These are phyloP conservation scores for Metallyticus violacea DNA, from an alignment of 2,888 invertebrate species.

Conservation along the genomic window DNA sequence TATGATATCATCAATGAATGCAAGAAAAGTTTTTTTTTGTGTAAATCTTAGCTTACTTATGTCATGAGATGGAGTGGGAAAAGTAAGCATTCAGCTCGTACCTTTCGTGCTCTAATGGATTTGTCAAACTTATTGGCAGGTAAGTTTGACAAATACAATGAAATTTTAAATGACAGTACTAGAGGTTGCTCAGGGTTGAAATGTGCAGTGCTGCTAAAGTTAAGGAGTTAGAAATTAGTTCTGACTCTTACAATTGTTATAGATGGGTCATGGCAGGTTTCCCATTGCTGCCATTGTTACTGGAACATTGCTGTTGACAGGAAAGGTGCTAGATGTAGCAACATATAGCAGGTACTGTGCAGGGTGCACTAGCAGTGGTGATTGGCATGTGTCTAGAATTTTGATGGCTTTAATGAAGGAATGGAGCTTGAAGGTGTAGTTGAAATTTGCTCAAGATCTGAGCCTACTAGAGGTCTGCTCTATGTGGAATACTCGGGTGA, in stretches of 20 bases:
- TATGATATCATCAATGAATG: too few species aligned
- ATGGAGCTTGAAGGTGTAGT: not conserved
- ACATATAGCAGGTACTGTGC: not conserved
- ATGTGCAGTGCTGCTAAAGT: not conserved
- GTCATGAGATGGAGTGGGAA: too few species aligned
- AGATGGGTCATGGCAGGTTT: not conserved
- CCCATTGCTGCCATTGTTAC: not conserved
- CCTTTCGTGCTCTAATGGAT: too few species aligned
- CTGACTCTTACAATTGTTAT: not conserved
- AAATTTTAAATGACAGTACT: too few species aligned
- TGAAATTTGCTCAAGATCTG: not conserved
- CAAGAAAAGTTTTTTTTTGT: too few species aligned
- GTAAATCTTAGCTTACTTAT: too few species aligned
- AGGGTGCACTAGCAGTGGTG: not conserved
- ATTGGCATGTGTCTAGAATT: not conserved
- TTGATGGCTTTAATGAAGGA: not conserved
- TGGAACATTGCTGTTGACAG: not conserved
- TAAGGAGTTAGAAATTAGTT: not conserved
- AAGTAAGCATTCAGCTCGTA: too few species aligned
- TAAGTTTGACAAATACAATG: too few species aligned
- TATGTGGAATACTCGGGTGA: not conserved
- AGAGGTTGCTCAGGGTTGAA: too few species aligned
- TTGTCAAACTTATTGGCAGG: too few species aligned
- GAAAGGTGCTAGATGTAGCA: too few species aligned
- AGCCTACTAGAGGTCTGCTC: not conserved